These are phyloP conservation scores for Falco punctatus DNA, from an alignment of 2,113 vertebrate genomes.

Conservation along the genomic window DNA sequence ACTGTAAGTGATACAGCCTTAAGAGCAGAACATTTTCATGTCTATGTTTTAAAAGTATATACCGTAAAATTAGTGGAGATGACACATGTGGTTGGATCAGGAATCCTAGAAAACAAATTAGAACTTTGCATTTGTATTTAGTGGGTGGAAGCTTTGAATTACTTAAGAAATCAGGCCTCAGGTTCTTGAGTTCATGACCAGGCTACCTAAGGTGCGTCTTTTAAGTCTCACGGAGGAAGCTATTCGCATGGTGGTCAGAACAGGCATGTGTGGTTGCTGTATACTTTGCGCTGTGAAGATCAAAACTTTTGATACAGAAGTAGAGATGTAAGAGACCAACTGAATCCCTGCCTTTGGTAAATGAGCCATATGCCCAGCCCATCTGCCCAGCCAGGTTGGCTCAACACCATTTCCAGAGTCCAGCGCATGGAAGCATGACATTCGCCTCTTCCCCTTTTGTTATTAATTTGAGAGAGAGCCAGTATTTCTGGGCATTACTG, in stretches of 20 bases:
- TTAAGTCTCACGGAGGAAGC: background rate
- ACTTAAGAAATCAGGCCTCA: background rate
- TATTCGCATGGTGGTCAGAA: background rate
- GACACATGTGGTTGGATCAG: background rate
- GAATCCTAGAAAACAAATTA: background rate
- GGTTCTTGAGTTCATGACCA: background rate
- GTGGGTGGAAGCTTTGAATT: background rate
- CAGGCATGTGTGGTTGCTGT: background rate
- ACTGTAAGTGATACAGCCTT: background rate
- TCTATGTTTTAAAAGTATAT: background rate
- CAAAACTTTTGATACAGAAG: background rate
- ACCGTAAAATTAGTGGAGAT: background rate
- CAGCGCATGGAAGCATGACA: background rate
- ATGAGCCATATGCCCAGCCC: background rate
- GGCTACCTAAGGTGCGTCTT: background rate
- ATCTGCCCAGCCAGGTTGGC: slow-evolving; percentile 8
- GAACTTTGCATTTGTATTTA: background rate
- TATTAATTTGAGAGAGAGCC: background rate
- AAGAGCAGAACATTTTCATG: background rate
- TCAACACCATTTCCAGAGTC: background rate
- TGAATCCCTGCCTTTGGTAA: background rate
- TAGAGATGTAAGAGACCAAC: background rate
- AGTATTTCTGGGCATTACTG: background rate
- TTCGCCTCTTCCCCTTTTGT: background rate
- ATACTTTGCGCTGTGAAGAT: background rate